phyloP scores from a whole-genome alignment of 1,140 invertebrate genomes.

The Drosophila paulistorum region DNA sequence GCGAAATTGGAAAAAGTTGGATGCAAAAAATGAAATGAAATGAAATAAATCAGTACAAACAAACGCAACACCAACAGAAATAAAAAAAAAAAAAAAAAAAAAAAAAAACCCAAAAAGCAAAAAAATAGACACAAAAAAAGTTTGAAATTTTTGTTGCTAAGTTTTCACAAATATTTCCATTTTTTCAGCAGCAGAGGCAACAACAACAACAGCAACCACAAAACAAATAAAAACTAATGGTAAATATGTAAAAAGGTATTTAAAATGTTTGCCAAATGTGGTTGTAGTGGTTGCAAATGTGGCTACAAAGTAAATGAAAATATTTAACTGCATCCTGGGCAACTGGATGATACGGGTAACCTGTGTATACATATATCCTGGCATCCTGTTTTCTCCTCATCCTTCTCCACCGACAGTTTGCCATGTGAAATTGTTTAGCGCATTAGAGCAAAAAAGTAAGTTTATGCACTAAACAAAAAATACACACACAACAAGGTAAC shows the following conservation, averaged over 20 bases:
- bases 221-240: conserved; percentile 66
- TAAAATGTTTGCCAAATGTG: conserved; percentile 76
- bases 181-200: not conserved
- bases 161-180: conserved; percentile 36
- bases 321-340: conserved; percentile 33
- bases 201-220: conserved; percentile 16
- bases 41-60: conserved; percentile 74
- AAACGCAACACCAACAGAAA: conserved; percentile 30
- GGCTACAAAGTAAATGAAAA: conserved; percentile 71
- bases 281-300: conserved; percentile 63
- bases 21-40: conserved; percentile 47
- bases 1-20: conserved; percentile 27
- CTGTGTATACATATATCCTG: conserved; percentile 1
- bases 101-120: conserved; percentile 3
- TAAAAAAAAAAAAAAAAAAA: conserved; percentile 48
- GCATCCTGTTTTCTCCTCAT: not conserved
- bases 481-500: not conserved
- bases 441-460: not conserved
- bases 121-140: conserved; percentile 48
- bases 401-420: not conserved
- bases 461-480: not conserved
- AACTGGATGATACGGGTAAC: conserved; percentile 8
- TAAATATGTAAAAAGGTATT: conserved; percentile 78
- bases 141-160: conserved; percentile 13
- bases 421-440: not conserved